Evolutionary conservation across 2,888 invertebrate species (phyloP).

Genomic region (Charanyca ferruginea): DNA sequence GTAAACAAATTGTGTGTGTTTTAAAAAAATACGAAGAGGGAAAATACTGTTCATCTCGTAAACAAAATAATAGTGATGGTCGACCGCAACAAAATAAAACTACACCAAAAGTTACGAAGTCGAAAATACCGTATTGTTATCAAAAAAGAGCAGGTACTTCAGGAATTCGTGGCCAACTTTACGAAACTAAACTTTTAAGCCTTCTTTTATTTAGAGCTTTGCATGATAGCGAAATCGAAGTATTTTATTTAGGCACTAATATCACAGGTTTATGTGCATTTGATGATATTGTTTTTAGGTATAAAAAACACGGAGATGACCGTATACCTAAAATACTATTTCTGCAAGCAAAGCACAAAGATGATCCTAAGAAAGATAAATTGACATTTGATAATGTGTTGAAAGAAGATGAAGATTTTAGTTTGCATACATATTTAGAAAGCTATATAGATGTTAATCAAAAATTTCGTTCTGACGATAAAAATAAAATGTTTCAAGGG

Average conservation of each 20-base stretch:
- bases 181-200: conserved; percentile 58
- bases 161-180: conserved; percentile 55
- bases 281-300: conserved; percentile 61
- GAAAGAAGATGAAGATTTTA: neutral
- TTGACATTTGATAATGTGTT: conserved; percentile 1
- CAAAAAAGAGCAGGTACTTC: conserved; percentile 39
- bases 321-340: conserved; percentile 44
- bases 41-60: too few relatives aligned
- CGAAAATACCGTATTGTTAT: too few relatives aligned
- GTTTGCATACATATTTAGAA: conserved; percentile 45
- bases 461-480: conserved; percentile 6
- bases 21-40: neutral
- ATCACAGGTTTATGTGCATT: conserved; percentile 52
- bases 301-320: conserved; percentile 23
- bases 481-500: conserved; percentile 34
- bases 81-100: too few relatives aligned
- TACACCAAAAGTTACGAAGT: too few relatives aligned
- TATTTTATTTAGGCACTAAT: conserved; percentile 45
- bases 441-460: conserved; percentile 31
- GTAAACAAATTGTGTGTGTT: neutral
- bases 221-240: conserved; percentile 28
- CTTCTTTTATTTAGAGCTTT: conserved; percentile 52
- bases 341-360: conserved; percentile 60
- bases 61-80: too few relatives aligned
- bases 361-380: conserved; percentile 33